phyloP scores from a whole-genome alignment of 2,888 invertebrate species.

The Artemia sinica region DNA sequence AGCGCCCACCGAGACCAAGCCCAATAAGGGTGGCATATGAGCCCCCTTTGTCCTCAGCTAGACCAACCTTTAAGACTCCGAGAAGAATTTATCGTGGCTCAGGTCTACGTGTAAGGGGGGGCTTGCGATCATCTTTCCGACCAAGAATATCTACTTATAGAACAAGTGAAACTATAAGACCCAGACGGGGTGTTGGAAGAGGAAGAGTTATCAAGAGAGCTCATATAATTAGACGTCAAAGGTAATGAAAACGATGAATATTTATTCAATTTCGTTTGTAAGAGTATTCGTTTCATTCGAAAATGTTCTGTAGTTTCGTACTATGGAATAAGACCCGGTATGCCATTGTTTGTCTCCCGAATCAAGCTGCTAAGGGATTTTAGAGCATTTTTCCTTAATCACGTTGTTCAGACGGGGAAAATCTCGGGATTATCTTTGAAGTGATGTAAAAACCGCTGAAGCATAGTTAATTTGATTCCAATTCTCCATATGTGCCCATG shows the following conservation, averaged over 20 bases:
- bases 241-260: not conserved
- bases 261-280: no score
- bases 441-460: no score
- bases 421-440: no score
- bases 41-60: not conserved
- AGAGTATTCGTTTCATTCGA: no score
- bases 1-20: not conserved
- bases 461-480: no score
- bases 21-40: not conserved
- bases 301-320: no score
- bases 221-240: constrained; percentile 10
- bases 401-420: no score
- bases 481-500: no score
- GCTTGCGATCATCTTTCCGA: not conserved
- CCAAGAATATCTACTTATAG: not conserved
- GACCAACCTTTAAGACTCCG: not conserved
- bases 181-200: constrained; percentile 2
- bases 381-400: no score
- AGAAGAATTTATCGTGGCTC: not conserved
- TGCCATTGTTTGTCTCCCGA: no score
- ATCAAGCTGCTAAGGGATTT: no score
- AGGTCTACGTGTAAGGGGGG: not conserved
- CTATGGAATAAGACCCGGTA: no score
- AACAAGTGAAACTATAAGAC: not conserved
- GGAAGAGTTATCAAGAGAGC: constrained; percentile 4